phyloP scores from a whole-genome alignment of 2,113 vertebrate genomes.

The Tachycineta bicolor region DNA sequence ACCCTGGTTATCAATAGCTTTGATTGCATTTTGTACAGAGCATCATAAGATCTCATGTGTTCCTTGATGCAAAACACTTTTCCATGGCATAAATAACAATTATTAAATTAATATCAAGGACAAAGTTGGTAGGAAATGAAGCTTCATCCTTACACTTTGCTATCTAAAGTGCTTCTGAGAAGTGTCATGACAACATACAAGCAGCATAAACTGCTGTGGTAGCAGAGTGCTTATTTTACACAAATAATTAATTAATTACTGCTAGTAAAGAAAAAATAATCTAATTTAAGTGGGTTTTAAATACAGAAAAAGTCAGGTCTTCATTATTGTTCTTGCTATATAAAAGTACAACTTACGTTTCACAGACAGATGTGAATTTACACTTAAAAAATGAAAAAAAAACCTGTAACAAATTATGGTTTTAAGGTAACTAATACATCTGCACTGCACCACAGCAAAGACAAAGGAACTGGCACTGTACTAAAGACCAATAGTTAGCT shows the following conservation, averaged over 20 bases:
- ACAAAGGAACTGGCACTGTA: background rate
- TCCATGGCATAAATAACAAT: background rate
- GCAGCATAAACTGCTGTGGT: background rate
- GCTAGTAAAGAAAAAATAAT: background rate
- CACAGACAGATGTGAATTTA: background rate
- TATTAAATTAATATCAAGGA: background rate
- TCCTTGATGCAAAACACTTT: background rate
- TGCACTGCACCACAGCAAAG: background rate
- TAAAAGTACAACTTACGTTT: background rate
- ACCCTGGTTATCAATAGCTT: background rate
- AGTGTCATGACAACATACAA: background rate
- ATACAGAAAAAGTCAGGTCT: background rate
- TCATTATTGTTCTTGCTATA: background rate
- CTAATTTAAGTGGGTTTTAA: background rate
- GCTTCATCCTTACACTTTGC: background rate
- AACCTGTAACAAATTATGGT: too few species aligned
- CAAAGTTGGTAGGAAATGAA: background rate
- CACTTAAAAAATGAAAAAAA: background rate
- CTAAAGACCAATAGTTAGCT: background rate
- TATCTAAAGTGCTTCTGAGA: background rate
- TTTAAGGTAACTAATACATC: background rate
- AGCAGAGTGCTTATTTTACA: background rate
- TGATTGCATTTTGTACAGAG: background rate
- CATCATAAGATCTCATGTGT: rapidly evolving
- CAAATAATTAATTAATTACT: background rate